Evolutionary conservation across 2,888 invertebrate genomes (phyloP), one percentile per base, ranked within the genome.

Genomic region (Xestia rhomboidea): DNA sequence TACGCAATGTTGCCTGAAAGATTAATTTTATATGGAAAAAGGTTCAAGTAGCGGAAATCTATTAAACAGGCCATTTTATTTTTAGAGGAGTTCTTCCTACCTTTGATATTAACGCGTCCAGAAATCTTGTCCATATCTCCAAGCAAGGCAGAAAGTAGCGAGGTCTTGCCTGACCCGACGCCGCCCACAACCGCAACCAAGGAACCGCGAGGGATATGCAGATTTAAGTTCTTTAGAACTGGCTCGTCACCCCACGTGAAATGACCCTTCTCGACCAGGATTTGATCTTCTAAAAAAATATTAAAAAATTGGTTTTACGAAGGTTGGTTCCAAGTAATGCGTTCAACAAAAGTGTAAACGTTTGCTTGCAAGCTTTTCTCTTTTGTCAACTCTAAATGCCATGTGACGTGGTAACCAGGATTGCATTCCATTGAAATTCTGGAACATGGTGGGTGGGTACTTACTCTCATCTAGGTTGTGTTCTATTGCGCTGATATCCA

Each of bases 111-210:
- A 18, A 99, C 98, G 49, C 97, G 96, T 30, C 99, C 99, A 34
- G 97, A 97, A 7, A 94, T 90, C 94, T 98, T 99, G 88, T 98
- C 98, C 99, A 99, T 99, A 97, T 99, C 99, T 8, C 89, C 99
- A 97, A 99, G 97, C 80, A 99, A 96, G 0, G 99, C 99, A 21
- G 98, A 98, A 60, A 99, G 96, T 54, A 99, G 97, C 63, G 99
- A 99, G 88, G 98, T 98, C 96, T 99, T 99, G 68, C 98, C 99
- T 0, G 98, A 97, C 64, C 99, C 99, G 2, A 99, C 99, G 51
- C 98, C 97, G 6, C 99, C 99, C 0, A 99, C 99, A 34, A 99
- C 97, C 0, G 99, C 99, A 18, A 98, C 98, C 54, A 99, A 95
- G 24, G 97, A 97, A 6, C 97, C 97, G 57, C 97, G 97, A 6